Percentiles rank a stretch among this genome's conserved stretches.
These are phyloP conservation scores for Hermatobates lingyangjiaoensis DNA, from an alignment of 1,140 invertebrate genomes.

Conservation along the genomic window DNA sequence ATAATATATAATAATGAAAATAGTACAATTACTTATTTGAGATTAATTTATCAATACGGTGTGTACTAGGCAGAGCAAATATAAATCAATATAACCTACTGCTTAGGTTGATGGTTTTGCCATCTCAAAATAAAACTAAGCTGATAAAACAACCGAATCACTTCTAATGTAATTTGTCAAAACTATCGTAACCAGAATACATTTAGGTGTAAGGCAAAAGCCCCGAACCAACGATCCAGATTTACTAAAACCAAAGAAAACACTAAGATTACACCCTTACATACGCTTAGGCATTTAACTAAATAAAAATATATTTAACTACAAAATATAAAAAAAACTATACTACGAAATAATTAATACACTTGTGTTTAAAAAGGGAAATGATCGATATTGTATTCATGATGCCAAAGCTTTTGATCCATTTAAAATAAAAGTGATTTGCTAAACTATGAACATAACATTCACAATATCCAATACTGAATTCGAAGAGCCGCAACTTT, in stretches of 20 bases:
- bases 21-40: not conserved
- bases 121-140: constrained; percentile 2
- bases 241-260: not conserved
- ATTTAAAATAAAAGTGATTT: not conserved
- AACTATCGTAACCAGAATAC: not conserved
- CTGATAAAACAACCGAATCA: constrained; percentile 1
- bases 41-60: too few species aligned
- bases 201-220: not conserved
- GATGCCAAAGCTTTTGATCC: too few species aligned
- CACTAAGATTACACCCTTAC: not conserved
- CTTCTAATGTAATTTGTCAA: not conserved
- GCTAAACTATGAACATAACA: not conserved
- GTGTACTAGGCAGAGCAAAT: too few species aligned
- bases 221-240: not conserved
- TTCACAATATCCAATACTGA: constrained; percentile 6
- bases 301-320: not conserved
- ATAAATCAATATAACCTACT: constrained; percentile 4
- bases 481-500: constrained; percentile 4
- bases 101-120: constrained; percentile 8
- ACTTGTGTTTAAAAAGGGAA: too few species aligned
- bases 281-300: not conserved
- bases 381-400: too few species aligned
- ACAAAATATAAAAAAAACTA: too few species aligned
- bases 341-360: too few species aligned
- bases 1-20: constrained; percentile 1